Base-by-base conservation (phyloP, 2,888 invertebrate species). In the Protophormia terraenovae region DNA sequence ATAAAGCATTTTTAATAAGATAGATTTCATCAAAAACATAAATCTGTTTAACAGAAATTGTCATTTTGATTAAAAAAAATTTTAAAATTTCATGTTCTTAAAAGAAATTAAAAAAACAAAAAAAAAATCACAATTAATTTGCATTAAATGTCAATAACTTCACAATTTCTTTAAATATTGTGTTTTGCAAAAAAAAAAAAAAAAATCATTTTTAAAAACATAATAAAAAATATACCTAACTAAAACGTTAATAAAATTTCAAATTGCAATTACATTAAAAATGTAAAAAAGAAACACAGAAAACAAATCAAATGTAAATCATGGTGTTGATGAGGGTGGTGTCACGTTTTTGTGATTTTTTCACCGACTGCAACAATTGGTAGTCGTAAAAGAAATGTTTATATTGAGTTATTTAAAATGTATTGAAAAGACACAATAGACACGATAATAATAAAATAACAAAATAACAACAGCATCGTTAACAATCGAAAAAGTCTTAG, bases 311-410 rank as follows among this genome's bases (percentile, higher is more conserved):
- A 77, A 78, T 80, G 38, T 71, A 80, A 80, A 80, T 76, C 76
- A 84, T 79, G 75, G 45, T 82, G 85, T 71, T 82, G 78, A 85
- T 85, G 85, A 82, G 82, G 85, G 85, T 82, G 85, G 64, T 82
- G 85, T 85, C 85, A 85, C 85, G 85, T 79, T 85, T 82, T 79
- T 78, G 47, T 77, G 77, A 69, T 84, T 67, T 69, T 58, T 66
- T 38, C 27, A 19, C n/a, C n/a, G n/a, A n/a, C n/a, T n/a, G n/a
- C 16, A 19, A 35, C 58, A 53, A 79, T 79, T 24, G 35, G 35
- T 24, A 29, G 19, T 41, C 5, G 19, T 29, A 16, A 29, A 58
- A 67, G 14, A 29, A 45, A 27, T 27, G 14, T 27, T 2, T 22
- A 16, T 55, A 66, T 55, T 66, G 27, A 66, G 29, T 75, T 75